Base-by-base conservation (phyloP, 1,140 invertebrate genomes). In the Philotrypesis tridentata region DNA sequence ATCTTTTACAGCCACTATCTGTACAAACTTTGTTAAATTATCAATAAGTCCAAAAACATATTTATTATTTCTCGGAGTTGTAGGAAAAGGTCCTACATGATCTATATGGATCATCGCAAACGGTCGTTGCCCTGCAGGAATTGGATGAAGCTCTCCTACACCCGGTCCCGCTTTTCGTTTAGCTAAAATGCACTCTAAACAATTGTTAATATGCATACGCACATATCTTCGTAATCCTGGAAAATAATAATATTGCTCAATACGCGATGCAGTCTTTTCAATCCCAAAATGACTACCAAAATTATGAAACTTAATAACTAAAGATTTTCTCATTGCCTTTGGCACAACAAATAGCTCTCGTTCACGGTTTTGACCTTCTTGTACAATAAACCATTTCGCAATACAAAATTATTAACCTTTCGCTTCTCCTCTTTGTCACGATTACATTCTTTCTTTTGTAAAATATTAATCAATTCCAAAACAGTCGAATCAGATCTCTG, bases 381-480 rank as follows among this genome's bases (percentile, higher is more conserved):
- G 4, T 48, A 76, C 11, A 83, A 55, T 17, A 83, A 27, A 31
- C 77, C 82, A 8, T 80, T 63, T 29, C 27, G 29, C 37, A 83
- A 29, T 21, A 76, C n/a, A 23, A 68, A 83, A n/a, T 80, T 31
- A 40, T 78, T 33, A 0, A 25, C 17, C 21, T 37, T 31, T 2
- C 7, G 0, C 8, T 12, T 4, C 31, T 61, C 60, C 3, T 33
- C 29, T 33, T 37, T 61, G 7, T 29, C 23, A 63, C 74, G 60
- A 1, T 31, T 7, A 0, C 4, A 37, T 8, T 65, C 60, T 0
- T 37, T 65, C 5, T 37, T 37, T 17, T 43, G 4, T 17, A 76
- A 33, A n/a, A 76, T 60, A 8, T 61, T 33, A 25, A 63, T 65
- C 33, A 65, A 33, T 0, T 23, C 1, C 17, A 37, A 31, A 37